Evolutionary conservation across 2,888 invertebrate species (phyloP).

Genomic region (Synanthedon myopaeformis): DNA sequence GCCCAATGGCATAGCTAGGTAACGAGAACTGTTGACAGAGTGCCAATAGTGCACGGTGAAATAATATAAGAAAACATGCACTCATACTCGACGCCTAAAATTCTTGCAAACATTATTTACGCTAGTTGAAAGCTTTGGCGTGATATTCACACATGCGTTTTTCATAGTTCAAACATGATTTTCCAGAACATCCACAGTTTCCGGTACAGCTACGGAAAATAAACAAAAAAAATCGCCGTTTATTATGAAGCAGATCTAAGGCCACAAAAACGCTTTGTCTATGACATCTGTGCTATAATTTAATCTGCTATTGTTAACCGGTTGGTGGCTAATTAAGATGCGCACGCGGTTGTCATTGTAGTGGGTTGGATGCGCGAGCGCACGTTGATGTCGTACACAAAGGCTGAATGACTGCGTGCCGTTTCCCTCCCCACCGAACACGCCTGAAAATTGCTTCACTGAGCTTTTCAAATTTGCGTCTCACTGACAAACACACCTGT

Average conservation of each 20-base stretch:
- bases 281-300: conserved; percentile 41
- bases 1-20: conserved; percentile 48
- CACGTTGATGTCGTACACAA: conserved; percentile 52
- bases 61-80: conserved; percentile 14
- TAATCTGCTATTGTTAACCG: conserved; percentile 43
- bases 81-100: no score
- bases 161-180: no score
- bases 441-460: no score
- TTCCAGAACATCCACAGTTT: no score
- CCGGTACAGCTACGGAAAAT: no score
- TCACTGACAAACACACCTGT: no score
- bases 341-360: conserved; percentile 33
- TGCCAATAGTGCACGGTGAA: conserved; percentile 47
- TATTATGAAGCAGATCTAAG: no score
- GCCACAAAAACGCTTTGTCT: conserved; percentile 8
- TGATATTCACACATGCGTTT: no score
- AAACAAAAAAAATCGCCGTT: no score
- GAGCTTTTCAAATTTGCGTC: no score
- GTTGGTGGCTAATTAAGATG: conserved; percentile 45
- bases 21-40: conserved; percentile 36
- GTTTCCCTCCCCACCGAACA: not conserved
- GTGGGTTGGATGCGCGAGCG: conserved; percentile 25
- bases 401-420: conserved; percentile 12
- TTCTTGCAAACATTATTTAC: no score
- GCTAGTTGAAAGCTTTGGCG: no score